phyloP scores from a whole-genome alignment of 2,113 vertebrate species.

The Elaphurus davidianus region DNA sequence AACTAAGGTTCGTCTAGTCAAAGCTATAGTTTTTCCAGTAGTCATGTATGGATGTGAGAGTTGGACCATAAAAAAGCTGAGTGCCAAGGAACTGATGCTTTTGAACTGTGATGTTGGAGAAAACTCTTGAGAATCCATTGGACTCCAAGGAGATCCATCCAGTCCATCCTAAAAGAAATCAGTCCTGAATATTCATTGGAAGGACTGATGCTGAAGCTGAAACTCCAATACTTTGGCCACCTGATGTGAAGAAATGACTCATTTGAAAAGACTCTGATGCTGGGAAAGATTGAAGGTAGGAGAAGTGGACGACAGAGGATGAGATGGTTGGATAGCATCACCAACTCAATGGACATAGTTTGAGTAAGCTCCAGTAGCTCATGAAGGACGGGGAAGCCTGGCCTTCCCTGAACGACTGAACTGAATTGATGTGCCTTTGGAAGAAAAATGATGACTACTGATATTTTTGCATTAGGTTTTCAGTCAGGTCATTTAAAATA shows the following conservation, averaged over 20 bases:
- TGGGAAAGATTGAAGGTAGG: not conserved
- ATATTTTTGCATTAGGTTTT: constrained; percentile 1
- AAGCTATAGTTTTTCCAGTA: not conserved
- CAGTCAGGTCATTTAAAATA: not conserved
- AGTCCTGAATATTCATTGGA: not conserved
- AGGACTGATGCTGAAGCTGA: not conserved
- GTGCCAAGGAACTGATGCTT: not conserved
- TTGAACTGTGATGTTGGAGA: not conserved
- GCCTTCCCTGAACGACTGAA: not conserved
- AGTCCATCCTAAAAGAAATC: not conserved
- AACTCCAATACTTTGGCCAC: not conserved
- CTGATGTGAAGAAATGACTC: not conserved
- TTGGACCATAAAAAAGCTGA: not conserved
- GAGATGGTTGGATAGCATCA: not conserved
- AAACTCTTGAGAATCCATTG: not conserved
- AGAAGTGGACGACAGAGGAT: fast-evolving
- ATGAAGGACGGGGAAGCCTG: not conserved
- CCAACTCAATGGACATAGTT: not conserved
- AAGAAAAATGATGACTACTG: not conserved
- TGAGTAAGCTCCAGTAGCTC: not conserved
- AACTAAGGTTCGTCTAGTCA: not conserved
- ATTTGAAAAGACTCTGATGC: not conserved
- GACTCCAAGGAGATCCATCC: not conserved
- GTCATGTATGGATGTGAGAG: not conserved
- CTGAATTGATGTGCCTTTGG: not conserved